Base-by-base conservation (phyloP, 2,888 invertebrate species). In the Mythimna albipuncta region DNA sequence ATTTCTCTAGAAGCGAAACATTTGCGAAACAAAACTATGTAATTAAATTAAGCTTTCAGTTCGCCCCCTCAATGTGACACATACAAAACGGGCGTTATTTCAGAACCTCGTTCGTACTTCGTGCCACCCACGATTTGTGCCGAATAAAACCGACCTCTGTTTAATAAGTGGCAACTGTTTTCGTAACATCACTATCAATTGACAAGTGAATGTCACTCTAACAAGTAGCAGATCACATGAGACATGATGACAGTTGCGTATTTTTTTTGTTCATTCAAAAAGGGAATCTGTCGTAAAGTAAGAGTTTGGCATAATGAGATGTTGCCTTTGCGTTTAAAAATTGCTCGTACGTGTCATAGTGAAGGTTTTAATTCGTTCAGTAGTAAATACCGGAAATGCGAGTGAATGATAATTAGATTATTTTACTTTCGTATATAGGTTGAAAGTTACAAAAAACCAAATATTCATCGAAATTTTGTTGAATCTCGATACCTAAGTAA, bases 91-190 rank as follows among this genome's bases (percentile, higher is more conserved):
- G 77, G 75, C 67, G 57, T 78, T 73, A 81, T 85, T 85, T 85
- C 87, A 87, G 86, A 50, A 68, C 65, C 59, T 59, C 75, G 26
- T 71, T 55, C 63, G 71, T 65, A 38, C 89, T 72, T 59, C 64
- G 71, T 69, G 16, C 89, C 89, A 82, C 90, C 91, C 88, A 91
- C 91, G 78, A 77, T 64, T 65, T 86, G 89, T 82, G 87, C 91
- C 72, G 82, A 87, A 89, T 91, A 84, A 86, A 70, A 85, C 75
- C 85, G 86, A 87, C 91, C 91, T 90, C 87, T 82, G 75, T 83
- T 75, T 85, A 86, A 86, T 64, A 75, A 77, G 67, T 84, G 81
- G 64, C 38, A 66, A 78, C 63, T 63, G 82, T 79, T 91, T 87
- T 87, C 87, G 87, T 86, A 87, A 89, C 68, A 71, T 80, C 77